Evolutionary conservation across 2,797 vertebrate species (phyloP).

Genomic region (Hybognathus amarus): DNA sequence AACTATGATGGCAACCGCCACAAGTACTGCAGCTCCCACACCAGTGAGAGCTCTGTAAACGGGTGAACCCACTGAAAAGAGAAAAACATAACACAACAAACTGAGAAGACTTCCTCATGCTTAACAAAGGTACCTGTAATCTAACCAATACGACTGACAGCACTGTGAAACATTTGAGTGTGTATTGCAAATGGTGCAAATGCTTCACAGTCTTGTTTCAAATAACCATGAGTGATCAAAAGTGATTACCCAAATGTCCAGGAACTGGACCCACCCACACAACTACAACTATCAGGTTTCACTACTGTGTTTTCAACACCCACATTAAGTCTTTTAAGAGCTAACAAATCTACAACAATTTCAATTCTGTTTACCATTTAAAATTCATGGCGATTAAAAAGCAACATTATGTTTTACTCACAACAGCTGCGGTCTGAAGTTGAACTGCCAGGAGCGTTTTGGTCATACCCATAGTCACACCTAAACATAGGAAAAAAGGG

Average conservation of each 20-base stretch:
- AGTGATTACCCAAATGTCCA: not conserved
- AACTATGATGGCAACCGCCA: rapidly evolving
- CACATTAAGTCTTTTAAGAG: not conserved
- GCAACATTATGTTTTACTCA: slow-evolving; percentile 60
- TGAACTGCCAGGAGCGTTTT: slow-evolving; percentile 43
- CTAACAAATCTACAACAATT: not conserved
- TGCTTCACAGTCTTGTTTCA: not conserved
- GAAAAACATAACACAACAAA: slow-evolving; percentile 8
- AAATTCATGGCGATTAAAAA: not conserved
- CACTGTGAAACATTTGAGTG: not conserved
- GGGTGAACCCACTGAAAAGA: not conserved
- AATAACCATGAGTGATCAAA: not conserved
- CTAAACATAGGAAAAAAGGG: slow-evolving; percentile 52
- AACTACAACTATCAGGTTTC: slow-evolving; percentile 15
- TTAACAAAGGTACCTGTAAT: not conserved
- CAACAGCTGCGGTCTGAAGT: slow-evolving; percentile 69
- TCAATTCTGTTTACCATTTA: not conserved
- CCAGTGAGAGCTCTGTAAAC: rapidly evolving
- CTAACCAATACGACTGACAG: not conserved
- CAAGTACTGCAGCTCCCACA: rapidly evolving
- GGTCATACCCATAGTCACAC: slow-evolving; percentile 41
- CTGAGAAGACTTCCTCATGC: not conserved
- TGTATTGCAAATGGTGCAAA: not conserved
- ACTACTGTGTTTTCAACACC: slow-evolving; percentile 3
- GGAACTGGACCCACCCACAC: slow-evolving; percentile 36